A percentile compares a stretch with the other conserved stretches of the same genome.
phyloP scores from a whole-genome alignment of 2,113 vertebrate species.

The Rallus limicola region DNA sequence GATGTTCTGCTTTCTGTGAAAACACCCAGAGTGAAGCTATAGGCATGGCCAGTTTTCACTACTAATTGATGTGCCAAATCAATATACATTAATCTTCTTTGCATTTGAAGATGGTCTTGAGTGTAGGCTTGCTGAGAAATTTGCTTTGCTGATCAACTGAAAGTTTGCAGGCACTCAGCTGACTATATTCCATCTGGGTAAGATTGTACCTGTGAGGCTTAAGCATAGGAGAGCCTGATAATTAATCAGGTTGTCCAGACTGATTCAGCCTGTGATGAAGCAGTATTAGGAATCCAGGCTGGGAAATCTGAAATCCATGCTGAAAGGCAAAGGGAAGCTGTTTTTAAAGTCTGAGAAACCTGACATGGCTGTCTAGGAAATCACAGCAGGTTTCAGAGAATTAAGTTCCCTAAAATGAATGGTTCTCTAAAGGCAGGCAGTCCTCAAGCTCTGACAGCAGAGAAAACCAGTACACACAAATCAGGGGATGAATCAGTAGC shows the following conservation, averaged over 20 bases:
- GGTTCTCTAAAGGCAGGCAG: not conserved
- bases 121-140: not conserved
- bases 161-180: not conserved
- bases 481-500: not conserved
- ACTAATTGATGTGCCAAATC: not conserved
- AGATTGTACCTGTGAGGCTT: not conserved
- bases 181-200: not conserved
- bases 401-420: not conserved
- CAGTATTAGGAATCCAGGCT: not conserved
- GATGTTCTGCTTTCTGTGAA: not conserved
- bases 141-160: too few relatives aligned
- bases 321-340: not conserved
- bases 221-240: not conserved
- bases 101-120: not conserved
- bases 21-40: not conserved
- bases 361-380: not conserved
- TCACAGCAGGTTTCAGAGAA: not conserved
- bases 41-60: not conserved
- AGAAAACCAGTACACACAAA: not conserved
- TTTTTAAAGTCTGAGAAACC: not conserved
- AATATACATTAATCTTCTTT: not conserved
- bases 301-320: not conserved
- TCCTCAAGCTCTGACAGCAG: not conserved
- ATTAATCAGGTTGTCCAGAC: not conserved
- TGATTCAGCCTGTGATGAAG: not conserved